Evolutionary conservation across 2,113 vertebrate species (phyloP), one percentile per base, ranked within the genome.

Genomic region (Menura novaehollandiae): DNA sequence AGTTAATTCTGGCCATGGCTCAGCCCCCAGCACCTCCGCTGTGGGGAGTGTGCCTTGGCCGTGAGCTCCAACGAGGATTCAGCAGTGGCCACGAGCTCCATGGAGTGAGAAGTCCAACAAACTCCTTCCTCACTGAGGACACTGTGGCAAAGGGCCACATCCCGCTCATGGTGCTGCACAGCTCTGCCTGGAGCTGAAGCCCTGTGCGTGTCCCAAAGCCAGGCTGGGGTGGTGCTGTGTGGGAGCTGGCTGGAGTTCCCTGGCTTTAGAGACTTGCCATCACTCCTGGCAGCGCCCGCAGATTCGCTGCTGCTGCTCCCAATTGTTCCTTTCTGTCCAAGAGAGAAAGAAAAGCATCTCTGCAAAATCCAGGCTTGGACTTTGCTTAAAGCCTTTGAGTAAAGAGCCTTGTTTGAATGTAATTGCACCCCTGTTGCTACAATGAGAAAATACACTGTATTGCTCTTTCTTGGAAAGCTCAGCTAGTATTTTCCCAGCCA

Each of bases 341-440:
- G 78, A 76, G 71, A 94, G 93, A 91, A 87, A 87, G 74, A 89
- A 87, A 95, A 76, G 59, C 93, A 85, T 94, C 87, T 82, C 94
- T 91, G 89, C 94, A 83, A 89, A 96, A 94, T 91, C 95, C 94
- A 95, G 93, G 20, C 93, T 95, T 96, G 96, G 96, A 85, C 93
- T 96, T 94, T 37, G 87, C 93, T 87, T 95, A 89, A 97, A 96
- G 87, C 77, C 77, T 96, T 92, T 95, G 93, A 92, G 89, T 67
- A 51, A 89, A 96, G 91, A 96, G 94, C 94, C 87, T 85, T 92
- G 91, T 96, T 95, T 96, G 95, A 95, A 95, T 94, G 94, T 92
- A 95, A 94, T 97, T 95, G 95, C 95, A 95, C 91, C 94, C 95
- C 95, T 78, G 94, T 93, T 95, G 96, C 93, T 95, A 82, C 91